Base-by-base conservation (phyloP, 2,797 vertebrate genomes). In the Loris lydekkerianus region DNA sequence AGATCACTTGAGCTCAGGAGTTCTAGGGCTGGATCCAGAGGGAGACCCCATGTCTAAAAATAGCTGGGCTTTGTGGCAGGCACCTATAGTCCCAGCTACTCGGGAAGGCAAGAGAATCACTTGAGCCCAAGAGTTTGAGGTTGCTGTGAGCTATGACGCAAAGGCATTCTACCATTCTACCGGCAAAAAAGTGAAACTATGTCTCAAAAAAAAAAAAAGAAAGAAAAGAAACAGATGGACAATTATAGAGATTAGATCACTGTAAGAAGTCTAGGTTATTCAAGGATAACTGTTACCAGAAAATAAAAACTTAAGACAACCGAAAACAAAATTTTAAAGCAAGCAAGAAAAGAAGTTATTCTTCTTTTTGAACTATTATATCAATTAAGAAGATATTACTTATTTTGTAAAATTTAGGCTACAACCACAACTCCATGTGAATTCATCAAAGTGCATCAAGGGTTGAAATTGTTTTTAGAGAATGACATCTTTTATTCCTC, bases 241-340 rank as follows among this genome's bases (percentile, higher is more conserved):
- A 82, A 93, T 82, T 73, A 89, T 0, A 91, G 14, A 67, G 37
- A 91, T 69, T 56, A 80, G 60, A 56, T 63, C 53, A 69, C 31
- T 82, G 37, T 49, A 65, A 89, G 23, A 94, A 69, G 60, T 86
- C 20, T 58, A 75, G 18, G n/a, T 83, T 92, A 77, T 31, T 53
- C 76, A 84, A 88, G 3, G 63, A 65, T 87, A 92, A 89, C 31
- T 34, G 37, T 10, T 85, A 92, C 63, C 2, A 53, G 34, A 15
- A 25, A 37, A 31, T 37, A 31, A 76, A 63, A 37, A 72, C 61
- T 60, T 7, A 60, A 60, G 21, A 65, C 13, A 72, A 56, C 77
- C 46, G 20, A 56, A 93, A 92, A 85, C 23, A 89, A 73, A 85
- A 78, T 72, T 93, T 93, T 43, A 89, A 95, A 87, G 23, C 21